These are phyloP conservation scores for Gavialis gangeticus DNA, from an alignment of 2,113 vertebrate species.

Conservation along the genomic window DNA sequence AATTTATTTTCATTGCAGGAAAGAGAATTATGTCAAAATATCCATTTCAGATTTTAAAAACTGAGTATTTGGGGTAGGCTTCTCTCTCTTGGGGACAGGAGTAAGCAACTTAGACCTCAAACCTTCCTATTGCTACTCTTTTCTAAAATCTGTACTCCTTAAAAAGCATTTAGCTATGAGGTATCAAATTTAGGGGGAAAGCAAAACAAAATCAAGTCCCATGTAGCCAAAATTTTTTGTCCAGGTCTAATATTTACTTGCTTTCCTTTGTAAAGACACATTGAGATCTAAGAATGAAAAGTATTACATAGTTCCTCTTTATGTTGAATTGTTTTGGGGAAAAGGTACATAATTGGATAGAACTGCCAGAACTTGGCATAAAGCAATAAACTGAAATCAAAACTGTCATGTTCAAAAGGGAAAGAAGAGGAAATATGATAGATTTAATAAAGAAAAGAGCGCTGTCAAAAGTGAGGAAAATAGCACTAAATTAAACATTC, in stretches of 20 bases:
- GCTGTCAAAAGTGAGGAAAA: neutral
- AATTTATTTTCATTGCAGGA: too few species aligned
- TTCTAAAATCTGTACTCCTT: too few species aligned
- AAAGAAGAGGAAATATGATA: neutral
- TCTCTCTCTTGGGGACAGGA: too few species aligned
- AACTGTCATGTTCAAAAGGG: neutral
- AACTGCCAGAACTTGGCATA: neutral
- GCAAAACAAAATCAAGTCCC: neutral
- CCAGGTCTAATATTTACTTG: neutral
- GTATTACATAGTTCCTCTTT: neutral
- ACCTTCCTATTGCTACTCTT: too few species aligned
- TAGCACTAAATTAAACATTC: constrained; percentile 2
- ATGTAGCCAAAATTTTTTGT: neutral
- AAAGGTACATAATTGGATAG: neutral
- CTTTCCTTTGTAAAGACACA: neutral
- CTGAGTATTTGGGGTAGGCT: too few species aligned
- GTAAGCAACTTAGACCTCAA: too few species aligned
- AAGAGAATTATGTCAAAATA: too few species aligned
- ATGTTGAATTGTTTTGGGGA: neutral
- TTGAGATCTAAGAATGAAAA: neutral
- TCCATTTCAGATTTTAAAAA: too few species aligned
- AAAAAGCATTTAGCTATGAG: too few species aligned
- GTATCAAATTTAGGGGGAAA: too few species aligned
- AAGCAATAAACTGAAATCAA: neutral
- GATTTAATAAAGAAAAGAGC: neutral